Evolutionary conservation across 1,140 invertebrate genomes (phyloP).

Genomic region (Tetranychus urticae): DNA sequence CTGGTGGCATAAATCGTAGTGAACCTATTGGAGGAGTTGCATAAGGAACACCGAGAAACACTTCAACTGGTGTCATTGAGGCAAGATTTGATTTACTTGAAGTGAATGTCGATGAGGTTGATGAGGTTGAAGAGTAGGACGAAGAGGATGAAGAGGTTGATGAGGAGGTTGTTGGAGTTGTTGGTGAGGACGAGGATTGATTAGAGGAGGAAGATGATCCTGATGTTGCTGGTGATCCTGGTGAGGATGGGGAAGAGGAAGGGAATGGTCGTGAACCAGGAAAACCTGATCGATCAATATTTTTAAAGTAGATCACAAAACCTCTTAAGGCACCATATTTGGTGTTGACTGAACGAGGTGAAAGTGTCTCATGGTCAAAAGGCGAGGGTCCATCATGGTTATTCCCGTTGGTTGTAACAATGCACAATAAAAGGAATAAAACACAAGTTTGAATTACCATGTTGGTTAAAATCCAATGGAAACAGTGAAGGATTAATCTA

Average conservation of each 20-base stretch:
- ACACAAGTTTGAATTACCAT: no score
- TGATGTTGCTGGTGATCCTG: background rate
- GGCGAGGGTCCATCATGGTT: background rate
- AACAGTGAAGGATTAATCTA: no score
- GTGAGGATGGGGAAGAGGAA: background rate
- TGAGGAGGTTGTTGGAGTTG: conserved; percentile 30
- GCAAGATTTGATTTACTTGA: conserved; percentile 27
- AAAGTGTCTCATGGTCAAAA: background rate
- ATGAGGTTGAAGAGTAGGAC: background rate
- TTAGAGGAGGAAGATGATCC: background rate
- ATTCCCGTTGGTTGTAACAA: no score
- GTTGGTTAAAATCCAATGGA: no score
- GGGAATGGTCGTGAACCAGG: background rate
- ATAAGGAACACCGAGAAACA: conserved; percentile 44
- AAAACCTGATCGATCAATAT: background rate
- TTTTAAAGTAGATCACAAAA: conserved; percentile 44
- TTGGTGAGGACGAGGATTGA: conserved; percentile 18
- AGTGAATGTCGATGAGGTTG: conserved; percentile 22
- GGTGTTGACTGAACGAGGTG: conserved; percentile 47
- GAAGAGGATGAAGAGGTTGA: background rate
- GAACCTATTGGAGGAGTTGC: conserved; percentile 46
- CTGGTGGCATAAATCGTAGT: conserved; percentile 35
- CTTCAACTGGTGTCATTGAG: background rate
- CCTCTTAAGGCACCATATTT: conserved; percentile 73
- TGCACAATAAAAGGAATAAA: no score